Base-by-base conservation (phyloP, 2,888 invertebrate genomes). In the Eurois occulta region DNA sequence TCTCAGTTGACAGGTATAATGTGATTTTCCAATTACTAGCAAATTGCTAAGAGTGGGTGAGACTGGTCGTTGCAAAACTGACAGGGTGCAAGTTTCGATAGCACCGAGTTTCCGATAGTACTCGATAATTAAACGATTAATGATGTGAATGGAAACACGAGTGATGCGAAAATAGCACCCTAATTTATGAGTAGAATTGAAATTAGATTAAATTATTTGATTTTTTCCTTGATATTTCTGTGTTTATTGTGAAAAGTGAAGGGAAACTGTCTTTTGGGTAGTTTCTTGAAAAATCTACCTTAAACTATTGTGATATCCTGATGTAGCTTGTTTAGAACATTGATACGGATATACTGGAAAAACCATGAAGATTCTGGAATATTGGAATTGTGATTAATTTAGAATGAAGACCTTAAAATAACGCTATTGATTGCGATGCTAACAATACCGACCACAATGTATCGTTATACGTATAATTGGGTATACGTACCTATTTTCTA, bases 41-140 rank as follows among this genome's bases (percentile, higher is more conserved):
- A 77, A 74, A 82, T 82, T 75, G 72, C 73, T 68, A 35, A 41
- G 70, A 85, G 72, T 78, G 83, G 78, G 65, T 65, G 65, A 32
- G 64, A 86, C 75, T 32, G 35, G 71, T 60, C 38, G n/a, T 84
- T 84, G 60, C 86, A 82, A 86, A 86, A 84, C 64, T 60, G 62
- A 70, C 78, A 73, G 70, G 58, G 71, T 81, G 69, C 74, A 72
- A 70, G 72, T 75, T 75, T 58, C 67, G 66, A 79, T 67, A 71
- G 72, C 60, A 69, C 35, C 16, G 7, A 67, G 35, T 68, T 28
- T 43, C 43, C 55, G 65, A 68, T 65, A 81, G 28, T 66, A 70
- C 52, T 71, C 55, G 64, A 35, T 65, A 82, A 60, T 82, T 73
- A 75, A 65, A n/a, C 58, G 66, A 52, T 52, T 69, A 48, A 69